phyloP scores from a whole-genome alignment of 2,888 invertebrate species.

The Netelia melanura region DNA sequence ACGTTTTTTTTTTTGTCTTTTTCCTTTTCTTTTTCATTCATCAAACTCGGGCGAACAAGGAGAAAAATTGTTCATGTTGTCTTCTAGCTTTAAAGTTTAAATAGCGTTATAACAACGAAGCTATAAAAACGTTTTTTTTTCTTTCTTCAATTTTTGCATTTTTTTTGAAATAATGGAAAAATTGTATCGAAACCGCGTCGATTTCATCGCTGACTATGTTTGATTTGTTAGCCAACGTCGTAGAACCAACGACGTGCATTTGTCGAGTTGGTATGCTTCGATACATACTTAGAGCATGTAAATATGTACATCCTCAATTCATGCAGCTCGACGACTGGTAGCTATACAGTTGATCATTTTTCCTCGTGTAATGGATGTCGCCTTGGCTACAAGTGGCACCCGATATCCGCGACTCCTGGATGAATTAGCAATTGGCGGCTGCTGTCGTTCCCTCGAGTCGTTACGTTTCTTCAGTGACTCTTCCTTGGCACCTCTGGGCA shows the following conservation, averaged over 20 bases:
- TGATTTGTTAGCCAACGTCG: conserved; percentile 30
- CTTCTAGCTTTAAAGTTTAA: conserved; percentile 56
- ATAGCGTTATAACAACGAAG: conserved; percentile 70
- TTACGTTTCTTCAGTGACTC: conserved; percentile 81
- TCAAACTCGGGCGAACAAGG: conserved; percentile 52
- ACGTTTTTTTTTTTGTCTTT: conserved; percentile 36
- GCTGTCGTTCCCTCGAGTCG: conserved; percentile 67
- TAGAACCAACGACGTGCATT: neutral
- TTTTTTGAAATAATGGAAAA: conserved; percentile 57
- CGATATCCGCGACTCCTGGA: conserved; percentile 64
- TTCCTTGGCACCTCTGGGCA: conserved; percentile 83
- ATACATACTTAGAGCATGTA: neutral
- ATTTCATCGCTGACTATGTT: conserved; percentile 40
- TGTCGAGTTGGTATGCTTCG: neutral
- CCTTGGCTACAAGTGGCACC: conserved; percentile 34
- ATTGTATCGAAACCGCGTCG: conserved; percentile 31
- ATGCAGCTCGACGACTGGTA: conserved; percentile 48
- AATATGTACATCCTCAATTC: conserved; percentile 8
- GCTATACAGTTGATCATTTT: conserved; percentile 49
- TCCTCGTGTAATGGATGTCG: conserved; percentile 46
- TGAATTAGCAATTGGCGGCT: conserved; percentile 73
- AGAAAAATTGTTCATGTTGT: conserved; percentile 49
- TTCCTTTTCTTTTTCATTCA: conserved; percentile 14
- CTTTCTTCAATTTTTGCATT: neutral
- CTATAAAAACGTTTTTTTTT: conserved; percentile 74